Evolutionary conservation across 1,140 invertebrate genomes (phyloP).

Genomic region (Bombus superbus): DNA sequence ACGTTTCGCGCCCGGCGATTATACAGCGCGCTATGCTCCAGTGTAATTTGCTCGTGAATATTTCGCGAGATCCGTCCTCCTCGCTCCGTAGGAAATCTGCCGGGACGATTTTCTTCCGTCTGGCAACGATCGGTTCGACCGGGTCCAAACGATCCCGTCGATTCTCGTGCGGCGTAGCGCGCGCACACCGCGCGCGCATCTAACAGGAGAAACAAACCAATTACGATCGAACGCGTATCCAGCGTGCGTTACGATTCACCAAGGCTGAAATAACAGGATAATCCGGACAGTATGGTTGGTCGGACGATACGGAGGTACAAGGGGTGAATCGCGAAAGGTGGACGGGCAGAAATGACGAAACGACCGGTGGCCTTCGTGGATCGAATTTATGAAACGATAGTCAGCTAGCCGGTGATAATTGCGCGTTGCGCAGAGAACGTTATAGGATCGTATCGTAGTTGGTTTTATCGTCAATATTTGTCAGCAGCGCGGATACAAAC

Average conservation of each 20-base stretch:
- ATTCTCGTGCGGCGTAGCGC: neutral
- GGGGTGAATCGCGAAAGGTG: neutral
- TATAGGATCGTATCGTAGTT: constrained; percentile 40
- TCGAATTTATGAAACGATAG: constrained; percentile 29
- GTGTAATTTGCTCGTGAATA: constrained; percentile 48
- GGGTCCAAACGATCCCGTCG: neutral
- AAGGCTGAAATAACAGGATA: constrained; percentile 3
- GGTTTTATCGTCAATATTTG: constrained; percentile 65
- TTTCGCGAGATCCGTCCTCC: neutral
- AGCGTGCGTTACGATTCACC: neutral
- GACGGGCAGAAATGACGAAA: neutral
- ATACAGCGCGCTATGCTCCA: constrained; percentile 9
- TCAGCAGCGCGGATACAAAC: constrained; percentile 41
- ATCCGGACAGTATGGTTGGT: neutral
- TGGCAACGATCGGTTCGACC: neutral
- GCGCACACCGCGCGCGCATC: too few species aligned
- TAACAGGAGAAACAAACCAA: neutral
- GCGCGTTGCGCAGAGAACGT: constrained; percentile 38
- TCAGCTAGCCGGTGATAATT: constrained; percentile 39
- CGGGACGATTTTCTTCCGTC: constrained; percentile 4
- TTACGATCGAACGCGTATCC: constrained; percentile 17
- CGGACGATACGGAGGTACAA: neutral
- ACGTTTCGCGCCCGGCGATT: constrained; percentile 54
- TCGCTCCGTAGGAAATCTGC: neutral
- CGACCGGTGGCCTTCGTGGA: neutral